Evolutionary conservation across 2,113 vertebrate genomes (phyloP).

Genomic region (Geococcyx californianus): DNA sequence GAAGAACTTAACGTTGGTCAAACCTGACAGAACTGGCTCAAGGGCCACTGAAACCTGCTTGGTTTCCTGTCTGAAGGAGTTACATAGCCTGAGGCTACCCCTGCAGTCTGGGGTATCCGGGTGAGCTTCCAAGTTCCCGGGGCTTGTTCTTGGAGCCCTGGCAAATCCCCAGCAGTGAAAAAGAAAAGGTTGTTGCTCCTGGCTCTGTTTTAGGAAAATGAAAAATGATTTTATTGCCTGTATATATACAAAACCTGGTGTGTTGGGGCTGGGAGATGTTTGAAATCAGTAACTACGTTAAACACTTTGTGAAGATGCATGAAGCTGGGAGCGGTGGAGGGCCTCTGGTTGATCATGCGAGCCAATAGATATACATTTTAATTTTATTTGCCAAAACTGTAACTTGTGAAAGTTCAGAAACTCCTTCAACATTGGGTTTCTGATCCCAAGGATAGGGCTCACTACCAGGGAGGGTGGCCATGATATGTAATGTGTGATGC

Average conservation of each 20-base stretch:
- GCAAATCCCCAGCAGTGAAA: neutral
- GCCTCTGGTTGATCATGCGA: neutral
- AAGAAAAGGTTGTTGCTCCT: accelerated
- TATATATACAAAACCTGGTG: neutral
- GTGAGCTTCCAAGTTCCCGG: neutral
- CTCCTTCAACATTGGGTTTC: neutral
- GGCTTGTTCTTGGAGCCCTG: neutral
- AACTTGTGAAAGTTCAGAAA: neutral
- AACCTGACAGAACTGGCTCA: neutral
- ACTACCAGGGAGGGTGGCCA: neutral
- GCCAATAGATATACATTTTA: neutral
- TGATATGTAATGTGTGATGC: neutral
- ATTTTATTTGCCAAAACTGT: neutral
- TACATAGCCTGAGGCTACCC: neutral
- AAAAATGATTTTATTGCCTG: neutral
- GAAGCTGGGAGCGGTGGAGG: neutral
- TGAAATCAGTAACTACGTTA: neutral
- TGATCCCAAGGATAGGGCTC: neutral
- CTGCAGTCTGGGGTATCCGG: neutral
- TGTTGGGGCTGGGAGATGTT: neutral
- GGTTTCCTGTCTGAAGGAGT: neutral
- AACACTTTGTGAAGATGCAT: neutral
- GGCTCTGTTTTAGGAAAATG: neutral
- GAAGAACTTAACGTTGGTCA: neutral
- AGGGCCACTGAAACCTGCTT: neutral